Conservation (phyloP, 2,797 vertebrate genomes). For the Apogon talboti region DNA sequence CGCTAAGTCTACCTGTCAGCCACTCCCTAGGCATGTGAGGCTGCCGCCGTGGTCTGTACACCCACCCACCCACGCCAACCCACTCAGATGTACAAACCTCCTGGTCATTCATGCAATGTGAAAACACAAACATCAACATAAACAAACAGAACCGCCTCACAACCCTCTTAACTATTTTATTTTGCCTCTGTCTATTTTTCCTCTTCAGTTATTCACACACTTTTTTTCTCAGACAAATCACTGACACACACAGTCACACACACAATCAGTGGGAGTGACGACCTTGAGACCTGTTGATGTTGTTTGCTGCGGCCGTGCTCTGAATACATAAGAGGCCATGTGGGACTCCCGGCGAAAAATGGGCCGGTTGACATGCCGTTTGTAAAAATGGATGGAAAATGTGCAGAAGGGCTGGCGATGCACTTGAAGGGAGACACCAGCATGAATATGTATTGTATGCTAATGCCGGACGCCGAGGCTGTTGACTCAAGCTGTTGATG, state of each 20-base stretch:
- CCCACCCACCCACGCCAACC: conserved; percentile 5
- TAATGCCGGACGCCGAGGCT: conserved; percentile 60
- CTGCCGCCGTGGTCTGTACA: no score
- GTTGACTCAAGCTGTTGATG: conserved; percentile 76
- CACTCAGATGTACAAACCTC: background rate
- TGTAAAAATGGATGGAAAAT: conserved; percentile 70
- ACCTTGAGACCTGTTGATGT: conserved; percentile 82
- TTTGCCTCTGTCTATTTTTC: conserved; percentile 31
- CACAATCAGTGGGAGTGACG: conserved; percentile 46
- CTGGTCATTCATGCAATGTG: background rate
- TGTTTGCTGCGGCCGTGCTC: conserved; percentile 47
- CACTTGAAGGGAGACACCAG: conserved; percentile 57
- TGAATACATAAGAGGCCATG: conserved; percentile 68
- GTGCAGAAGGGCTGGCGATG: conserved; percentile 59
- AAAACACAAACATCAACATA: background rate
- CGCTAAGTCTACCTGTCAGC: conserved; percentile 73
- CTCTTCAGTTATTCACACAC: conserved; percentile 21
- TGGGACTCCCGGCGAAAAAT: conserved; percentile 58
- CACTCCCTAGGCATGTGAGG: conserved; percentile 43
- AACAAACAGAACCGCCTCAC: background rate
- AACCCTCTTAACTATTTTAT: conserved; percentile 4
- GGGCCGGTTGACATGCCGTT: conserved; percentile 59
- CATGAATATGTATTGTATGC: conserved; percentile 83
- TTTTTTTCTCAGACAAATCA: conserved; percentile 21
- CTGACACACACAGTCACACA: conserved; percentile 29